Base-by-base conservation (phyloP, 2,888 invertebrate species). In the Lypha dubia region DNA sequence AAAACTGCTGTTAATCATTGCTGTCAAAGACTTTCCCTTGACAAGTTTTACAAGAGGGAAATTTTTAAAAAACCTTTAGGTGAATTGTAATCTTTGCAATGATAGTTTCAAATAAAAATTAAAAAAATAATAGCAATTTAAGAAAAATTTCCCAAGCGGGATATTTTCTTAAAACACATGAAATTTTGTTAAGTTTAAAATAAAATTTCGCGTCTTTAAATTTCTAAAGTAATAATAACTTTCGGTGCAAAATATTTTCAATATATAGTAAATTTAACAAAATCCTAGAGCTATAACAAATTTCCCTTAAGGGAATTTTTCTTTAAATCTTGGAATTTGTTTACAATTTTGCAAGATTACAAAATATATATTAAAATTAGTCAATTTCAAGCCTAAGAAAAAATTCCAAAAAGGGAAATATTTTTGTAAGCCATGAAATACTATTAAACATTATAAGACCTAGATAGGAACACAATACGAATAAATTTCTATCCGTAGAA, bases 221-320 rank as follows among this genome's bases (percentile, higher is more conserved):
- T n/a, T n/a, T n/a, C n/a, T n/a, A n/a, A n/a, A n/a, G n/a, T n/a
- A n/a, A n/a, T n/a, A n/a, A n/a, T n/a, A n/a, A n/a, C n/a, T n/a
- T n/a, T n/a, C n/a, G n/a, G n/a, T n/a, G n/a, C n/a, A n/a, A n/a
- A n/a, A n/a, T n/a, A n/a, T n/a, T n/a, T n/a, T n/a, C n/a, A 6
- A 6, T 13, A 44, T n/a, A n/a, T 44, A 44, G 2, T 1, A n/a
- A 46, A 46, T 17, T n/a, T 46, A 5, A 17, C 8, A 1, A 8
- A 17, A 4, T 46, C 7, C 46, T 46, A 7, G 17, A 0, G 17
- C 7, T 13, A 13, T 41, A 46, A 35, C 63, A 75, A 53, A 75
- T 44, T 53, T 11, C 56, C 58, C 58, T 22, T 46, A 60, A 38
- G 22, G 67, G 70, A 71, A 70, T 65, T 73, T 75, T 70, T 60